Conservation (phyloP, 2,888 invertebrate genomes). For the Iphiclides podalirius region DNA sequence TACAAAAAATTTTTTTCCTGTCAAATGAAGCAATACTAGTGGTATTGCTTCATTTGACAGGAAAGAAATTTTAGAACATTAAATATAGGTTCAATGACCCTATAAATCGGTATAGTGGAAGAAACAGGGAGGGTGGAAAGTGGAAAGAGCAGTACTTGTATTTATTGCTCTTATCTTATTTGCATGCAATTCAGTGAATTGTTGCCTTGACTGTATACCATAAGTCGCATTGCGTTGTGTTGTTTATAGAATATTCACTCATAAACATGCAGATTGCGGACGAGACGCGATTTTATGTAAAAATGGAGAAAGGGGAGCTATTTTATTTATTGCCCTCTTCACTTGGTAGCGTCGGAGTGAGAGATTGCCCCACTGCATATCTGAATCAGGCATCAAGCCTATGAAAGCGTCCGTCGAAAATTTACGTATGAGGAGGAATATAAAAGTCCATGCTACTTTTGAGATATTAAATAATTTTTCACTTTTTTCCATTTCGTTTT, state of each 20-base stretch:
- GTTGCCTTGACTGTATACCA: conserved; percentile 55
- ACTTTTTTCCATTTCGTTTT: conserved; percentile 1
- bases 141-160: conserved; percentile 52
- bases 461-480: conserved; percentile 14
- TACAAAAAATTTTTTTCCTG: conserved; percentile 11
- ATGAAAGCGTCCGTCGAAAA: conserved; percentile 22
- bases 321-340: conserved; percentile 79
- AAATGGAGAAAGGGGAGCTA: conserved; percentile 70
- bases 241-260: conserved; percentile 79
- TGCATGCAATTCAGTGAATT: conserved; percentile 76
- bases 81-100: conserved; percentile 46
- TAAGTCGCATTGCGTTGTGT: conserved; percentile 53
- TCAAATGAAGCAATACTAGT: conserved; percentile 3
- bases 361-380: conserved; percentile 53
- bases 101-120: conserved; percentile 49
- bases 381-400: conserved; percentile 36
- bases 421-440: conserved; percentile 16
- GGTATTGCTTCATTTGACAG: background rate
- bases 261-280: conserved; percentile 80
- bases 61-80: conserved; percentile 22
- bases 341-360: conserved; percentile 61
- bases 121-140: conserved; percentile 50
- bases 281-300: conserved; percentile 77
- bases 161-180: conserved; percentile 76
- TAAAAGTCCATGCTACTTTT: conserved; percentile 10